phyloP scores from a whole-genome alignment of 2,113 vertebrate genomes.

The Reinhardtius hippoglossoides region DNA sequence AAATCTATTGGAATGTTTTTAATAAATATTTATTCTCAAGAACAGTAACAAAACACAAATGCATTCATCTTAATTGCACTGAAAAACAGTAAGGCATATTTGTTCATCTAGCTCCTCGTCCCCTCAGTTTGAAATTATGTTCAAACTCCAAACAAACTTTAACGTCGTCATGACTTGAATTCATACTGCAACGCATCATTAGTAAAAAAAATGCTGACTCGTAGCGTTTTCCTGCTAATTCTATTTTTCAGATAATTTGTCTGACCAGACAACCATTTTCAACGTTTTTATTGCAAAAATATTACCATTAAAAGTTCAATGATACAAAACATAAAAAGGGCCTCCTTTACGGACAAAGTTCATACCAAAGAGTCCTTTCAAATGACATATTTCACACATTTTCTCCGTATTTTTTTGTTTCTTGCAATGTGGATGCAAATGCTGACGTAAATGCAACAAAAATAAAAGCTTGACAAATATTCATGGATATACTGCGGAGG shows the following conservation, averaged over 20 bases:
- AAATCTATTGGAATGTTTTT: constrained; percentile 68
- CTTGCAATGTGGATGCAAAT: constrained; percentile 42
- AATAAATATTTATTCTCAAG: constrained; percentile 82
- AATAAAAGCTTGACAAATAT: constrained; percentile 54
- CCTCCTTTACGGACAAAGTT: constrained; percentile 62
- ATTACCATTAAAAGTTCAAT: constrained; percentile 78
- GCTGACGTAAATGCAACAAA: constrained; percentile 41
- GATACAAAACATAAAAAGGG: constrained; percentile 79
- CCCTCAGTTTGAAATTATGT: constrained; percentile 40
- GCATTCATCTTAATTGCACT: constrained; percentile 73
- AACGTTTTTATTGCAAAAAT: constrained; percentile 78
- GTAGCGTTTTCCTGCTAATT: constrained; percentile 32
- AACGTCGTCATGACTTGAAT: constrained; percentile 27
- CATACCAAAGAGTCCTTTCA: constrained; percentile 65
- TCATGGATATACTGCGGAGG: constrained; percentile 47
- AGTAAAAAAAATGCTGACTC: constrained; percentile 42
- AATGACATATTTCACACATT: constrained; percentile 44
- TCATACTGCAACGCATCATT: constrained; percentile 47
- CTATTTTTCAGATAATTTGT: constrained; percentile 54
- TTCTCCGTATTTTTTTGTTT: constrained; percentile 19
- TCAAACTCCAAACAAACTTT: constrained; percentile 29
- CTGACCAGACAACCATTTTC: constrained; percentile 62
- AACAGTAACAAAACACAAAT: constrained; percentile 81
- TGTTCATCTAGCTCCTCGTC: constrained; percentile 49
- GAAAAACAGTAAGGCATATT: constrained; percentile 82